phyloP scores from a whole-genome alignment of 1,140 invertebrate species.

The Onthophagus taurus region DNA sequence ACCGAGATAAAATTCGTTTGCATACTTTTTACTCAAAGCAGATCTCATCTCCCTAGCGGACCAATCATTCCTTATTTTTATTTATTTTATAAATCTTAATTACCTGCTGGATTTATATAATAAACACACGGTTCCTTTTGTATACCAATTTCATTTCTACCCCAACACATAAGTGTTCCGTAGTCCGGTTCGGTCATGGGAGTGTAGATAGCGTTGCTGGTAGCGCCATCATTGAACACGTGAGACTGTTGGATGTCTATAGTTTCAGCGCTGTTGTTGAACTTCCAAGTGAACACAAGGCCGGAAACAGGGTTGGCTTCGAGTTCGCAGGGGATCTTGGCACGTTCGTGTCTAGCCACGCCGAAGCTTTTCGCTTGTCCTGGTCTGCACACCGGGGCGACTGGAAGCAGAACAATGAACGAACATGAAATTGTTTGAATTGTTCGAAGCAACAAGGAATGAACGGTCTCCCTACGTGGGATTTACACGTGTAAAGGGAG shows the following conservation, averaged over 20 bases:
- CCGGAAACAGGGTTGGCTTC: constrained; percentile 71
- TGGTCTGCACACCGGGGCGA: constrained; percentile 58
- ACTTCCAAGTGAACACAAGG: constrained; percentile 63
- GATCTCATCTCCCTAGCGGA: too few species aligned
- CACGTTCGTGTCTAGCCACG: constrained; percentile 66
- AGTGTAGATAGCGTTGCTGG: constrained; percentile 55
- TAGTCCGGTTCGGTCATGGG: constrained; percentile 64
- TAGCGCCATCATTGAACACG: constrained; percentile 47
- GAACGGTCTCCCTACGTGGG: too few species aligned
- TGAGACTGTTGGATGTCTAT: constrained; percentile 54
- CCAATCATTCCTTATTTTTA: too few species aligned
- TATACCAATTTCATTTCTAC: constrained; percentile 53
- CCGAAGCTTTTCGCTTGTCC: constrained; percentile 60
- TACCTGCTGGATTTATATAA: constrained; percentile 62
- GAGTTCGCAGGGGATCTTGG: constrained; percentile 68
- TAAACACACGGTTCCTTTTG: constrained; percentile 61
- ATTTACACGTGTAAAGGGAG: too few species aligned
- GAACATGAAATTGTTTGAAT: too few species aligned
- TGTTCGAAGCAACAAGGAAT: too few species aligned
- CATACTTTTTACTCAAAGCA: too few species aligned
- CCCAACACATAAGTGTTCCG: constrained; percentile 61
- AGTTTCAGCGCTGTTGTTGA: constrained; percentile 56
- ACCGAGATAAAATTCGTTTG: too few species aligned
- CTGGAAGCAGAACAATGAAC: constrained; percentile 37
- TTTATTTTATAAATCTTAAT: constrained; percentile 28